Percentiles rank a stretch among this genome's conserved stretches.
Conservation (phyloP, 2,888 invertebrate genomes). For the Eurytoma adleriae region DNA sequence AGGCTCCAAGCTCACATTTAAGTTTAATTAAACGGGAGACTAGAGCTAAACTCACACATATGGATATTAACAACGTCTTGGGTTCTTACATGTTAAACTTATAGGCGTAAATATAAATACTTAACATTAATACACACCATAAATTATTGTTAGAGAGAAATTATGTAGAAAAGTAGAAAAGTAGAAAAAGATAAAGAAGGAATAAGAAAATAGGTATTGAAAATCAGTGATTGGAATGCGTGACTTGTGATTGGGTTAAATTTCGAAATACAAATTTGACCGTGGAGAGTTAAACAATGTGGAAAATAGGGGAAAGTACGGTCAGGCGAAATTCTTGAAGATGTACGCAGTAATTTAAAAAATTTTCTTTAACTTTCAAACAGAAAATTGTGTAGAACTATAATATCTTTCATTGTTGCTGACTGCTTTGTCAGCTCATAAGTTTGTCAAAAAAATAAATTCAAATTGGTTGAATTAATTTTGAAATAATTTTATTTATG, state of each 20-base stretch:
- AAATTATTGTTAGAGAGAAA: constrained; percentile 23
- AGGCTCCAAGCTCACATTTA: constrained; percentile 9
- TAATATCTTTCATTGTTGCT: too few relatives aligned
- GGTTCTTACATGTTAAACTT: background rate
- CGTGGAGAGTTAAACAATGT: constrained; percentile 1
- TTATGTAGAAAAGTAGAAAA: background rate
- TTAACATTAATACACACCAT: constrained; percentile 42
- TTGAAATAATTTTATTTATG: too few relatives aligned
- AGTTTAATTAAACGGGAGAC: constrained; percentile 1
- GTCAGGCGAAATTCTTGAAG: background rate
- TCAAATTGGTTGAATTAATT: too few relatives aligned
- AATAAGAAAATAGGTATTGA: too few relatives aligned
- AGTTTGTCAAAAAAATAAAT: too few relatives aligned
- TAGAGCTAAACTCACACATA: constrained; percentile 9
- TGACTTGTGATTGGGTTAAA: background rate
- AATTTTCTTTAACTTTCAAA: too few relatives aligned
- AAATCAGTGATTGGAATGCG: too few relatives aligned
- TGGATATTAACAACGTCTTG: background rate
- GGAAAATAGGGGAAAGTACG: background rate
- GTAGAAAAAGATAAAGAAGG: background rate
- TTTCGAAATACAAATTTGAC: background rate
- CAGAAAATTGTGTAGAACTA: too few relatives aligned
- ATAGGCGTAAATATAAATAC: background rate
- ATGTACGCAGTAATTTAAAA: background rate
- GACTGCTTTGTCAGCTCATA: too few relatives aligned